phyloP scores from a whole-genome alignment of 2,797 vertebrate species.

The Etheostoma perlongum region DNA sequence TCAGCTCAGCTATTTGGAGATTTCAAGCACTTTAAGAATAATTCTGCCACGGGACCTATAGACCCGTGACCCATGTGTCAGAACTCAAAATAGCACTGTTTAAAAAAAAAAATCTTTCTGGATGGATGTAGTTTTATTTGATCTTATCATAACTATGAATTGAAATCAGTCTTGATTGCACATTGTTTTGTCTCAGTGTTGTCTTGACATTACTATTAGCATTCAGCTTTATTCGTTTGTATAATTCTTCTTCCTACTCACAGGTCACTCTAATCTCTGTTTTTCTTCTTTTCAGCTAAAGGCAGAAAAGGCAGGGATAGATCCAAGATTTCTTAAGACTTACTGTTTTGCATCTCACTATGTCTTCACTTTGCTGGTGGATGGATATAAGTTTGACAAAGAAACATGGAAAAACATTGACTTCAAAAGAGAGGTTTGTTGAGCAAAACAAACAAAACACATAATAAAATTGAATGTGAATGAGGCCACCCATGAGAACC shows the following conservation, averaged over 20 bases:
- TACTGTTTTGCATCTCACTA: slow-evolving; percentile 93
- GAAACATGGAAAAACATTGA: slow-evolving; percentile 89
- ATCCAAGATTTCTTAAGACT: slow-evolving; percentile 83
- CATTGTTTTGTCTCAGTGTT: not conserved
- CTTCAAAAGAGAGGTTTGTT: slow-evolving; percentile 90
- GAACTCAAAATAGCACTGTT: not conserved
- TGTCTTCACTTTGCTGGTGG: slow-evolving; percentile 87
- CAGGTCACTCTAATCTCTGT: not conserved
- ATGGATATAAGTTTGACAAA: slow-evolving; percentile 91
- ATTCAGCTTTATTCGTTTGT: not conserved
- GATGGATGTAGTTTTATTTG: not conserved
- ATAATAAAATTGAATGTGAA: slow-evolving; percentile 1
- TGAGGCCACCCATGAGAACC: slow-evolving; percentile 38
- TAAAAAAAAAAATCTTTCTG: not conserved
- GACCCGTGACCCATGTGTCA: not conserved
- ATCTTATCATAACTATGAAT: not conserved
- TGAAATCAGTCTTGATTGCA: not conserved
- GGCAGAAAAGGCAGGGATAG: slow-evolving; percentile 72
- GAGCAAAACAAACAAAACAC: not conserved
- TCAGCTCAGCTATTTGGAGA: not conserved
- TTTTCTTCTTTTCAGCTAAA: slow-evolving; percentile 83
- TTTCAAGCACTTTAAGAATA: not conserved
- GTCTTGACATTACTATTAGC: not conserved
- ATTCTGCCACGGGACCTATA: not conserved
- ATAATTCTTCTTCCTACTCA: not conserved